Base-by-base conservation (phyloP, 2,797 vertebrate species). In the Microhierax caerulescens region DNA sequence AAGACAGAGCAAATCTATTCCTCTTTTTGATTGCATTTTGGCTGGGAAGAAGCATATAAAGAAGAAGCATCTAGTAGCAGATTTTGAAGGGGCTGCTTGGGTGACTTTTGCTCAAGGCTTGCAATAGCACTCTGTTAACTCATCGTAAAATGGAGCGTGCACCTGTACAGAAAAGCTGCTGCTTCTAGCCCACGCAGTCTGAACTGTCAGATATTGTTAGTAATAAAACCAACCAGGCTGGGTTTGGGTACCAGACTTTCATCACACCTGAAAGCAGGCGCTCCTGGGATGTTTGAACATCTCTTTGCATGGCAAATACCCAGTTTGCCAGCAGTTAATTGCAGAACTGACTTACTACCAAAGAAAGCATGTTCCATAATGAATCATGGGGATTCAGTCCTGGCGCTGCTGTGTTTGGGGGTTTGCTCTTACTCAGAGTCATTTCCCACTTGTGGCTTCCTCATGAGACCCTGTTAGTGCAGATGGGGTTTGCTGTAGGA, bases 11-110 rank as follows among this genome's bases (percentile, higher is more conserved):
- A 61, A 75, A 87, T 56, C 76, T 93, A 92, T 96, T 95, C 84
- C 82, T 93, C 75, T 93, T 68, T 88, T 65, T 95, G 90, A 97
- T 96, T 94, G 81, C 88, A 0, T 95, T 96, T 96, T 96, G 95
- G 96, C 96, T 89, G 43, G 74, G 70, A 89, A 93, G 95, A 84
- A 69, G 27, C 11, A 6, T 43, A 19, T 19, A 24, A 43, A 83
- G 79, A 50, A 41, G 54, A 70, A 88, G 67, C 37, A 73, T 43
- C 3, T 25, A 47, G 53, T 23, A 64, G 39, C 27, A 48, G 39
- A 3, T 91, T 82, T 75, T 27, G 6, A 7, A 57, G 61, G 45
- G 48, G 11, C 27, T 77, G 77, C 61, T 82, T 91, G 67, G 92
- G 48, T 82, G 85, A 50, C 41, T 65, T 11, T 18, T 45, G 37